Percentiles rank a stretch among this genome's conserved stretches.
phyloP scores from a whole-genome alignment of 1,140 invertebrate genomes.

The Papilio helenus region DNA sequence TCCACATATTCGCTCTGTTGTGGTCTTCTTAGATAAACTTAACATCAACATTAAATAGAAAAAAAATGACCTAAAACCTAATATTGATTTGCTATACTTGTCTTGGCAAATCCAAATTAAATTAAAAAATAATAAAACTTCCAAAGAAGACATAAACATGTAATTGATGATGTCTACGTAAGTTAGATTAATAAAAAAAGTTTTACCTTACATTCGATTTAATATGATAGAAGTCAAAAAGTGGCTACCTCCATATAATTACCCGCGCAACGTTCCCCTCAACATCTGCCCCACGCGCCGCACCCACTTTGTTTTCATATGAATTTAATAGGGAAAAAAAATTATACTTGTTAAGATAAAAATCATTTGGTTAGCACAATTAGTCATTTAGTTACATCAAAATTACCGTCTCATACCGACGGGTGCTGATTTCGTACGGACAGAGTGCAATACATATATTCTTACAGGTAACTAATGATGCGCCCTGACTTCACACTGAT shows the following conservation, averaged over 20 bases:
- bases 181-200: constrained; percentile 42
- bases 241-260: constrained; percentile 59
- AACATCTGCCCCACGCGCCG: constrained; percentile 50
- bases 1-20: too few species aligned
- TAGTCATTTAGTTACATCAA: constrained; percentile 31
- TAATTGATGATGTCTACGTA: constrained; percentile 30
- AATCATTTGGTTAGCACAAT: constrained; percentile 46
- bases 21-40: too few species aligned
- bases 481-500: too few species aligned
- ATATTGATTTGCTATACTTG: too few species aligned
- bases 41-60: too few species aligned
- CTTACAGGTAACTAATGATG: too few species aligned
- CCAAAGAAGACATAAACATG: constrained; percentile 32
- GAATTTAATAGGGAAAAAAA: constrained; percentile 57
- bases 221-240: constrained; percentile 59
- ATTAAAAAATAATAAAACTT: background rate
- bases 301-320: constrained; percentile 63
- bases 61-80: too few species aligned
- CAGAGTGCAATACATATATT: too few species aligned
- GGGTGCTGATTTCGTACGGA: background rate
- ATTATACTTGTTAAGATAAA: constrained; percentile 57
- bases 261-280: constrained; percentile 54
- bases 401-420: background rate
- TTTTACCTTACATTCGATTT: constrained; percentile 48
- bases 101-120: background rate